Base-by-base conservation (phyloP, 64 coral and sea anemone species). In the Platygyra sinensis region DNA sequence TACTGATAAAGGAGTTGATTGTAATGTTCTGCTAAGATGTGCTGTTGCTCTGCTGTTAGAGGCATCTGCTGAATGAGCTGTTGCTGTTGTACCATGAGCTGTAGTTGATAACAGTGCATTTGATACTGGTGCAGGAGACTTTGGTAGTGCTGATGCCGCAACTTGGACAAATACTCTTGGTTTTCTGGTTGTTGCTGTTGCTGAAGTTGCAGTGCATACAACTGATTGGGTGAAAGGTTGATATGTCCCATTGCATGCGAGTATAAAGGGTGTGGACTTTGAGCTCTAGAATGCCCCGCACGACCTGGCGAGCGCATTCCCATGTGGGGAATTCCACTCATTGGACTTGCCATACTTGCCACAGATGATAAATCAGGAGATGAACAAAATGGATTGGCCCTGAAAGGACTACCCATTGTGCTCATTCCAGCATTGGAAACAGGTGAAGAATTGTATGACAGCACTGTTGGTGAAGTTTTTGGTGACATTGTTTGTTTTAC, bases 191-290 rank as follows among this genome's bases (percentile, higher is more conserved):
- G 33, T 57, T 91, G 90, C 50, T 90, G 88, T 57, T 57, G 54
- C 67, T 91, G 89, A 19, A 87, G 62, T 32, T 92, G 90, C 4
- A 92, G 46, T 59, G 90, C 84, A 80, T 92, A 92, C 31, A 90
- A 36, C 24, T 90, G 77, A 69, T 57, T 57, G 59, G 75, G 67
- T 33, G 76, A 82, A 31, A 90, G 69, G 39, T 77, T 88, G 15
- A 75, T 67, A 31, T 72, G 51, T 32, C 86, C 72, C 57, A 85
- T 69, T 13, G 61, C 2, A 64, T 85, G 81, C 0, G 62, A 51
- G 33, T 85, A 85, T 10, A 85, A 19, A 13, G 32, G 62, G 64
- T 83, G 81, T 27, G 81, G 81, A 42, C 81, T 71, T 38, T 85
- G 81, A 14, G 62, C 39, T 22, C 62, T 31, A 2, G 81, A 85